Conservation (phyloP, 2,113 vertebrate genomes). For the Caranx ignobilis region DNA sequence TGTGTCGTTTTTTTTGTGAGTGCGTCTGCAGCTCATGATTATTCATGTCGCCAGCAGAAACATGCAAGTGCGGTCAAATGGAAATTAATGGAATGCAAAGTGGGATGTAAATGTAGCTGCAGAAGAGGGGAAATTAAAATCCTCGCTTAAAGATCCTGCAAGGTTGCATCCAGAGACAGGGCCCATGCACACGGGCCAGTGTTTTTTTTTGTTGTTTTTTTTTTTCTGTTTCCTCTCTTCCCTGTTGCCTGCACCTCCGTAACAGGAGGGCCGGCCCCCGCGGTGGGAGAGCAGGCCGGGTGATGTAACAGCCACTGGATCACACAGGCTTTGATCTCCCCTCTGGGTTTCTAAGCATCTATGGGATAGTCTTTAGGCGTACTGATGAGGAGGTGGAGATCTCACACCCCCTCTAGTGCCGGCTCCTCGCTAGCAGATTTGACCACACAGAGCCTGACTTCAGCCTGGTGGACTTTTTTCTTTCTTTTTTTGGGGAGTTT, state of each 20-base stretch:
- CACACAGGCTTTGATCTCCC: conserved; percentile 75
- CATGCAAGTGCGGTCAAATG: conserved; percentile 64
- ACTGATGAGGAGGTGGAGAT: conserved; percentile 64
- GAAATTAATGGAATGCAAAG: conserved; percentile 70
- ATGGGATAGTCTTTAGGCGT: conserved; percentile 61
- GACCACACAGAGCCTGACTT: conserved; percentile 19
- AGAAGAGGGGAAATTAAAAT: conserved; percentile 6
- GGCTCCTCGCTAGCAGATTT: conserved; percentile 21
- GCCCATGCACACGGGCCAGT: conserved; percentile 27
- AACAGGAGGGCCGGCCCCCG: conserved; percentile 62
- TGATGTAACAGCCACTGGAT: conserved; percentile 74
- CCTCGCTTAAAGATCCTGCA: conserved; percentile 20
- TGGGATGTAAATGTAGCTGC: conserved; percentile 61
- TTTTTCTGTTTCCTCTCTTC: conserved; percentile 37
- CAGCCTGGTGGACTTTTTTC: not conserved
- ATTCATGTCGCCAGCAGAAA: conserved; percentile 54
- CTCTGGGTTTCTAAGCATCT: conserved; percentile 59
- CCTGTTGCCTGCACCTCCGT: conserved; percentile 17
- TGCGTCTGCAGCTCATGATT: conserved; percentile 55
- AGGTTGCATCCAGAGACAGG: conserved; percentile 20
- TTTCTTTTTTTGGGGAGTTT: not conserved
- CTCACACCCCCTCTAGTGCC: conserved; percentile 51
- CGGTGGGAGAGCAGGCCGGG: conserved; percentile 56
- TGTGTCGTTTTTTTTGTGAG: not conserved
- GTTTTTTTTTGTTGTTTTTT: not conserved